Base-by-base conservation (phyloP, 2,888 invertebrate species). In the Polylopha cassiicola region DNA sequence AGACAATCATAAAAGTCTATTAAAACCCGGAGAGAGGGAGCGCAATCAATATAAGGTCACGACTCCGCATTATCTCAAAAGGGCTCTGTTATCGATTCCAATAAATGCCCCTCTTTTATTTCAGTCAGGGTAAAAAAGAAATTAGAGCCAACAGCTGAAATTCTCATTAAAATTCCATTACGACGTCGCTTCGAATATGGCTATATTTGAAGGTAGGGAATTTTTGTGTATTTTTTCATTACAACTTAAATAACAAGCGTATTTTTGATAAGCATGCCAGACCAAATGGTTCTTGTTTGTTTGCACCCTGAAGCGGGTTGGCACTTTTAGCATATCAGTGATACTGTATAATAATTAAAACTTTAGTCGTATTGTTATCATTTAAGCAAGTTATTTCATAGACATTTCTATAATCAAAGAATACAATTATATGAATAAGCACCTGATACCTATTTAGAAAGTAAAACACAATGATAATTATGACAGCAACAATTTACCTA, bases 111-210 rank as follows among this genome's bases (percentile, higher is more conserved):
- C 57, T 62, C 63, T 61, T 69, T 72, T 71, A 68, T 71, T 71
- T 71, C 61, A 61, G 54, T 36, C 49, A 43, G 50, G 48, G 51
- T 47, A 58, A 65, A 63, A 60, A 62, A 58, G 60, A 57, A 70
- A 73, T 69, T 68, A 67, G 65, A 58, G 49, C 52, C 65, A 65
- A 62, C 61, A 63, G 65, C 67, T 65, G 68, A 73, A 75, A 65
- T 73, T 68, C 75, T 77, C 76, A 76, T 76, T 77, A 75, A 75
- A 76, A 77, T 77, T 76, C 75, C 76, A 76, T 77, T 76, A 77
- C 63, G 52, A 50, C 57, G 56, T 57, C 51, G 56, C 49, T 46
- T 62, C 52, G 61, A 71, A 67, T 69, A 67, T 63, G 55, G 39
- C 31, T 31, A 31, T 39, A 32, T 39, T 43, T 38, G 38, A 39